Percentiles rank a stretch among this genome's conserved stretches.
Conservation (phyloP, 1,140 invertebrate genomes). For the Yoshiicerus persimilis region DNA sequence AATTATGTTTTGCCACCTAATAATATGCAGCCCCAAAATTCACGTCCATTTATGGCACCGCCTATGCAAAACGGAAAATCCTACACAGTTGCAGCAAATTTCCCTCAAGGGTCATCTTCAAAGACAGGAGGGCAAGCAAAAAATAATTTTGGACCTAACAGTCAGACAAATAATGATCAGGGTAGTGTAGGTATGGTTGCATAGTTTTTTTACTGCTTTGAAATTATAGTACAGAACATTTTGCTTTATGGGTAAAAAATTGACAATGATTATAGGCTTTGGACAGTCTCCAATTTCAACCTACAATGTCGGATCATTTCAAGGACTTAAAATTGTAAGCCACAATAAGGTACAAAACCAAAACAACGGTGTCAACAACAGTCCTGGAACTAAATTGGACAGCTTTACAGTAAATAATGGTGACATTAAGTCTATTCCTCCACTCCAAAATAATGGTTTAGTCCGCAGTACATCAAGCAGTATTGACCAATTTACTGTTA, state of each 20-base stretch:
- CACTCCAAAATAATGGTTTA: neutral
- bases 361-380: neutral
- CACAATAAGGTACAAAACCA: neutral
- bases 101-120: neutral
- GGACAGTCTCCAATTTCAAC: neutral
- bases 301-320: neutral
- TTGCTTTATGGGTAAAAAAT: no score
- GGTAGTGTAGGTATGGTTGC: no score
- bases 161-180: no score
- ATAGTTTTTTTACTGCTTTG: no score
- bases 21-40: neutral
- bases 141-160: no score
- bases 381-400: neutral
- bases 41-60: neutral
- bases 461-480: neutral
- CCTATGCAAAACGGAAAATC: no score
- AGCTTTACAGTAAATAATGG: neutral
- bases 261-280: no score
- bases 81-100: neutral
- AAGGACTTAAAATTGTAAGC: neutral
- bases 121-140: no score
- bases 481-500: neutral
- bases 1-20: no score
- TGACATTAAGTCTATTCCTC: neutral
- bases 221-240: no score